phyloP scores from a whole-genome alignment of 2,888 invertebrate species.

The Phyllotreta striolata region DNA sequence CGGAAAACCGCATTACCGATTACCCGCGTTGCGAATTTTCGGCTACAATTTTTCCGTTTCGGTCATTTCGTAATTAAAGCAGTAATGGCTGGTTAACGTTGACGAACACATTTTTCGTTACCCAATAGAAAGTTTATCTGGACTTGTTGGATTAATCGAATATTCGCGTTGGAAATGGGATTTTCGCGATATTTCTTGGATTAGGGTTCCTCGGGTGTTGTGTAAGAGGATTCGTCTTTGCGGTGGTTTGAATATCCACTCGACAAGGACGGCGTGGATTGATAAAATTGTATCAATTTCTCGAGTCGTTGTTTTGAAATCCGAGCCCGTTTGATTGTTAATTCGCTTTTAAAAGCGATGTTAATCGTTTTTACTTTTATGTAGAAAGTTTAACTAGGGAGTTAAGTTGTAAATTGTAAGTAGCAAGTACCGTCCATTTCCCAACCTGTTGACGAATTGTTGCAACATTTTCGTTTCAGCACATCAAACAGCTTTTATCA shows the following conservation, averaged over 20 bases:
- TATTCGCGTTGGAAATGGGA: not conserved
- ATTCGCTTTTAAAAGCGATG: not conserved
- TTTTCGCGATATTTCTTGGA: constrained; percentile 1
- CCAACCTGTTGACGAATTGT: constrained; percentile 26
- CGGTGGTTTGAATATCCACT: not conserved
- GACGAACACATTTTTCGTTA: constrained; percentile 12
- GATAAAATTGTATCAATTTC: constrained; percentile 14
- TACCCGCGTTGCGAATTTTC: not conserved
- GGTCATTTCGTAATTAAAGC: constrained; percentile 8
- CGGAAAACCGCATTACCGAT: not conserved
- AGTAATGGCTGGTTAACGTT: constrained; percentile 20
- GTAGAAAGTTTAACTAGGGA: too few relatives aligned
- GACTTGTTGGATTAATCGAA: not conserved
- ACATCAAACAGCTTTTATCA: constrained; percentile 21
- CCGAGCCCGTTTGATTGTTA: not conserved
- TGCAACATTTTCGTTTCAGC: constrained; percentile 7
- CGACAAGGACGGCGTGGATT: constrained; percentile 26
- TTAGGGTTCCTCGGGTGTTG: not conserved
- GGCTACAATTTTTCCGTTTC: not conserved
- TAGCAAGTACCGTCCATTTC: constrained; percentile 19
- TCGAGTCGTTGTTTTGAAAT: constrained; percentile 4
- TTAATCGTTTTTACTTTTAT: not conserved
- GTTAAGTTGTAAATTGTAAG: not conserved
- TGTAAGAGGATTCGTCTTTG: constrained; percentile 5
- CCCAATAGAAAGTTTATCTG: constrained; percentile 15